Base-by-base conservation (phyloP, 2,888 invertebrate genomes). In the Bembecia ichneumoniformis region DNA sequence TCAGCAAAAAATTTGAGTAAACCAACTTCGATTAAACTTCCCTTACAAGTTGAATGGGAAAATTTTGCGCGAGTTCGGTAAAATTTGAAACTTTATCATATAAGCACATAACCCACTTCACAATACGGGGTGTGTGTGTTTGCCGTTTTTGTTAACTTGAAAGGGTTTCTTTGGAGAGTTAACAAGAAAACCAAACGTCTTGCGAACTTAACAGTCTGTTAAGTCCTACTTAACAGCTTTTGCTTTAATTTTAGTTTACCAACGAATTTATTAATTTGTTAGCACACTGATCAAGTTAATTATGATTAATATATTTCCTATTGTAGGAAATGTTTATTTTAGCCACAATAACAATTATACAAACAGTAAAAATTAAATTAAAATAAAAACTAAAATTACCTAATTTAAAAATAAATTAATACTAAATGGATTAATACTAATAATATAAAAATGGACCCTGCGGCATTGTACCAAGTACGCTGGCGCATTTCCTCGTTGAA, bases 21-120 rank as follows among this genome's bases (percentile, higher is more conserved):
- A 50, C 51, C 48, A 52, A 53, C 47, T 56, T 53, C 55, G 53
- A 57, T 57, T 55, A 54, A 58, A 53, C 54, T 55, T 50, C 40
- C 52, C 51, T 43, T 48, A 44, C n/a, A 51, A 53, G 51, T 53
- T 52, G 48, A 50, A 54, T 55, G 49, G 47, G 49, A 53, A 53
- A 51, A 53, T 54, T 54, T 55, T 56, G 50, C 55, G 55, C 51
- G 52, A 53, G 56, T 52, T 50, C 48, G 13, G 48, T 47, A 49
- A 55, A 53, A 53, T 52, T 50, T 16, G 34, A 34, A 58, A 58
- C 47, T 59, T 57, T 17, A 34, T 10, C 52, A 52, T 56, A 55
- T 55, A 52, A 47, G 52, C 55, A 49, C 35, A 13, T 40, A 40
- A 28, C 40, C n/a, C n/a, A 14, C 40, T 40, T 40, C 40, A 28